phyloP scores from a whole-genome alignment of 1,140 invertebrate genomes.

The Drosophila tropicalis region DNA sequence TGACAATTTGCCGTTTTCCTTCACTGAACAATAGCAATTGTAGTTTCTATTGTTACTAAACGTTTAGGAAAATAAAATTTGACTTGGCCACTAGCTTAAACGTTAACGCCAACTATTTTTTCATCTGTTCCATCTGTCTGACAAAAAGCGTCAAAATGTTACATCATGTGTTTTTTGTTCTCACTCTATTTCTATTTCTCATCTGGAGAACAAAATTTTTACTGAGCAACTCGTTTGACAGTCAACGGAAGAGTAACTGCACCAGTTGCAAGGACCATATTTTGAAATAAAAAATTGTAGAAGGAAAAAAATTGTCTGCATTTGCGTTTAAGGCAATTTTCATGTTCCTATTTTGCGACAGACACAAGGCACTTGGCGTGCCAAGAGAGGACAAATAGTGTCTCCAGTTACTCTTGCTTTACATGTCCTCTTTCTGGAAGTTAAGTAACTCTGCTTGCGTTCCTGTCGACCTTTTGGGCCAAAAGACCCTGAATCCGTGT shows the following conservation, averaged over 20 bases:
- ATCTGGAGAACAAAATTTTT: slow-evolving; percentile 1
- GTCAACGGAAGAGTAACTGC: not conserved
- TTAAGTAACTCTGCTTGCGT: not conserved
- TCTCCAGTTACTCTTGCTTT: not conserved
- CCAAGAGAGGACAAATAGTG: not conserved
- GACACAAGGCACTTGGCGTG: slow-evolving; percentile 8
- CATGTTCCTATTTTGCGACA: not conserved
- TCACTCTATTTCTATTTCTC: not conserved
- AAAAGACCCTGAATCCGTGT: slow-evolving; percentile 10
- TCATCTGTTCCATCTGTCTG: not conserved
- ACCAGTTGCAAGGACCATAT: not conserved
- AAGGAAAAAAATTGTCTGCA: slow-evolving; percentile 3
- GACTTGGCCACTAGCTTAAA: slow-evolving; percentile 11
- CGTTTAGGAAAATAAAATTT: slow-evolving; percentile 3
- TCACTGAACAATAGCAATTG: not conserved
- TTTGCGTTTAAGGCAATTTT: slow-evolving; percentile 19
- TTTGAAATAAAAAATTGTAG: not conserved
- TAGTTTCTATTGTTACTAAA: slow-evolving; percentile 8
- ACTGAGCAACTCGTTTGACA: not conserved
- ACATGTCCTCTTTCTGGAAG: not conserved
- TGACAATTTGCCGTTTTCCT: slow-evolving; percentile 17
- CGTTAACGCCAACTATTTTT: not conserved
- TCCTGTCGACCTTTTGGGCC: not conserved
- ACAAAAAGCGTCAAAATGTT: not conserved
- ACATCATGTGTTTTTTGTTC: not conserved